Evolutionary conservation across 2,113 vertebrate genomes (phyloP).

Genomic region (Empidonax alnorum): DNA sequence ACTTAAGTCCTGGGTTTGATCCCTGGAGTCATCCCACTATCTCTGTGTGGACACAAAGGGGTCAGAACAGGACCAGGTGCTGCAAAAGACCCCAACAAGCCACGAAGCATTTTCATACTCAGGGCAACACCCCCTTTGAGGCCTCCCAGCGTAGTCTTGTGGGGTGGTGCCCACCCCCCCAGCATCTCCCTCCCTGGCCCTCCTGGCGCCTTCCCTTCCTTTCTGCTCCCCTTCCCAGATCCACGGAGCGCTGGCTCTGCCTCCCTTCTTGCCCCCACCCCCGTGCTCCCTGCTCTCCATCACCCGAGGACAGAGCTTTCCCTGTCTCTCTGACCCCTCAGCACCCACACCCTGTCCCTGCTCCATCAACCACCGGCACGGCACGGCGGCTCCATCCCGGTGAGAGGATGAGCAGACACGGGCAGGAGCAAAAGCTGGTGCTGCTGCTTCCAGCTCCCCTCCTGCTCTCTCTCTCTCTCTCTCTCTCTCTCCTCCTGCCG

Average conservation of each 20-base stretch:
- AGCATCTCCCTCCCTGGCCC: background rate
- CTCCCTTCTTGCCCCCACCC: background rate
- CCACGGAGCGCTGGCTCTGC: background rate
- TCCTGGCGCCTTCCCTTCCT: background rate
- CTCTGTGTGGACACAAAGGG: background rate
- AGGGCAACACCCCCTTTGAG: background rate
- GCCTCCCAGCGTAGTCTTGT: fast-evolving
- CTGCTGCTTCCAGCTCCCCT: background rate
- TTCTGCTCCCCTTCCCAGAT: background rate
- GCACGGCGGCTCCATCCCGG: background rate
- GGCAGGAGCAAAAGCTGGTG: background rate
- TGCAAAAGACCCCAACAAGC: background rate
- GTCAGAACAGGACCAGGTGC: background rate
- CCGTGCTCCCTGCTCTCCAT: background rate
- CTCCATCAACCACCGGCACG: background rate
- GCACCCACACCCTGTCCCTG: background rate
- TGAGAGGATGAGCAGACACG: conserved; percentile 34
- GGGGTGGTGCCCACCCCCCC: background rate
- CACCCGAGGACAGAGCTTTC: background rate
- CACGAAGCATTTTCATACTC: background rate
- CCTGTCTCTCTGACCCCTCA: background rate
- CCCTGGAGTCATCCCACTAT: background rate
- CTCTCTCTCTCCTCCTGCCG: background rate
- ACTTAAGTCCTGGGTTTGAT: background rate
- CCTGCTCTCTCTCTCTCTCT: background rate